Conservation (phyloP, 2,888 invertebrate genomes). For the Aplocera efformata region DNA sequence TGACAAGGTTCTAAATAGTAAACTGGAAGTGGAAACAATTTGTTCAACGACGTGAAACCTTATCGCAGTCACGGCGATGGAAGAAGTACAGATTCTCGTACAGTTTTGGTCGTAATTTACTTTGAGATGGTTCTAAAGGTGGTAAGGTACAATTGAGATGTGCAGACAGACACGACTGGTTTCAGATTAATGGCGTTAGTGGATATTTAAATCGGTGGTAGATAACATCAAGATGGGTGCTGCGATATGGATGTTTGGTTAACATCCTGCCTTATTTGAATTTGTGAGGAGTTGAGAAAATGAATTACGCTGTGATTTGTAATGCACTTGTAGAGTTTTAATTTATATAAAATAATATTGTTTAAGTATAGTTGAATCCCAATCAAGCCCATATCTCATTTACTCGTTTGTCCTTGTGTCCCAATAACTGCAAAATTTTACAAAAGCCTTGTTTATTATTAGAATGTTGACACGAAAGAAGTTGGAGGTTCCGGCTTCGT, state of each 20-base stretch:
- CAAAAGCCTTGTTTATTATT: too few relatives aligned
- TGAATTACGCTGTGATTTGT: neutral
- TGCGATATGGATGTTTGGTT: conserved; percentile 1
- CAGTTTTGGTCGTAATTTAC: neutral
- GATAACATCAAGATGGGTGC: conserved; percentile 15
- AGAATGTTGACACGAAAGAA: too few relatives aligned
- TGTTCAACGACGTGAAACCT: neutral
- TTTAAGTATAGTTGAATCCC: too few relatives aligned
- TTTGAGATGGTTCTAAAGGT: conserved; percentile 3
- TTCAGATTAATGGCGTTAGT: conserved; percentile 22
- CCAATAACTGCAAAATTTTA: too few relatives aligned
- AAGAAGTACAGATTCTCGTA: neutral
- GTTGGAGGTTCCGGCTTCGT: too few relatives aligned
- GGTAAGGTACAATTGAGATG: conserved; percentile 9
- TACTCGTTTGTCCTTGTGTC: too few relatives aligned
- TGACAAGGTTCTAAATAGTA: neutral
- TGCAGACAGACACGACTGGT: conserved; percentile 14
- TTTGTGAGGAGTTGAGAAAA: conserved; percentile 4
- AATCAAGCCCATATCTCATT: too few relatives aligned
- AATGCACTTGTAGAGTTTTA: too few relatives aligned
- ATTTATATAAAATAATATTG: too few relatives aligned
- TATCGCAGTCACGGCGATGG: neutral
- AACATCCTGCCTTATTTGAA: conserved; percentile 16
- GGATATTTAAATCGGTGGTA: conserved; percentile 24
- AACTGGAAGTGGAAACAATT: neutral